Conservation (phyloP, 1,140 invertebrate genomes). For the Cotesia typhae region DNA sequence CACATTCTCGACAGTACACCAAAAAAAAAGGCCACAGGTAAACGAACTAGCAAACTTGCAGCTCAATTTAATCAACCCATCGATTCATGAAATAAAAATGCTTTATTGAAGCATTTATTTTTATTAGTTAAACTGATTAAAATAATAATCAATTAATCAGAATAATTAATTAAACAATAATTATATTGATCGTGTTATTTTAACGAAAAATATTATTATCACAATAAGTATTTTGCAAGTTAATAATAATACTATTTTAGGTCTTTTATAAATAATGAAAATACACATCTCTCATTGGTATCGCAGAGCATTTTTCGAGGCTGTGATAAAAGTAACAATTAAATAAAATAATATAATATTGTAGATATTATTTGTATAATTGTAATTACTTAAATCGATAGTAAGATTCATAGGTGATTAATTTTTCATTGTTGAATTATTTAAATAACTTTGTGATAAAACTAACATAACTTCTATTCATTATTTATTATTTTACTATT, state of each 20-base stretch:
- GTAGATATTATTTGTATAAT: too few relatives aligned
- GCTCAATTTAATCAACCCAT: conserved; percentile 63
- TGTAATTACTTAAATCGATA: too few relatives aligned
- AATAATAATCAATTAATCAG: too few relatives aligned
- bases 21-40: conserved; percentile 55
- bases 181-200: too few relatives aligned
- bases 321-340: conserved; percentile 14
- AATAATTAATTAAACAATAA: background rate
- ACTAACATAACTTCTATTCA: too few relatives aligned
- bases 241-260: conserved; percentile 6
- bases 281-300: background rate
- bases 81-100: conserved; percentile 46
- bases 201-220: too few relatives aligned
- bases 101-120: background rate
- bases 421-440: too few relatives aligned
- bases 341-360: too few relatives aligned
- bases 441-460: too few relatives aligned
- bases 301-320: conserved; percentile 7
- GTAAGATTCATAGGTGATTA: too few relatives aligned
- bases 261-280: conserved; percentile 7
- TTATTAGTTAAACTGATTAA: background rate
- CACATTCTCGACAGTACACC: conserved; percentile 51
- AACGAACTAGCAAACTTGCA: conserved; percentile 55
- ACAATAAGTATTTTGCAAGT: background rate
- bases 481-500: too few relatives aligned